phyloP scores from a whole-genome alignment of 2,113 vertebrate species.

The Helogale parvula region DNA sequence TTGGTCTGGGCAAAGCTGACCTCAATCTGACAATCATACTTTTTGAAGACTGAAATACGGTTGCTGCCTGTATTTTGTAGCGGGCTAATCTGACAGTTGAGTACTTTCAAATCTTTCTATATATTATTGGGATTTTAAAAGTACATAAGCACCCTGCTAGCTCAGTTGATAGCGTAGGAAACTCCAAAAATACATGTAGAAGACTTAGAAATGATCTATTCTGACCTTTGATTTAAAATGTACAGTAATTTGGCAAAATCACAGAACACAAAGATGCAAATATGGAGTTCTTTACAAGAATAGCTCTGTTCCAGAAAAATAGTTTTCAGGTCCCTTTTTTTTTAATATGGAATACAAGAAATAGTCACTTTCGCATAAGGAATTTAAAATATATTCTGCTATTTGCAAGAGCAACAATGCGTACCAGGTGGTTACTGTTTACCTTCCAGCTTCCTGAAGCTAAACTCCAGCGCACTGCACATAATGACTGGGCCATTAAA shows the following conservation, averaged over 20 bases:
- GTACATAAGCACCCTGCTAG: background rate
- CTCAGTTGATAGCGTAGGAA: background rate
- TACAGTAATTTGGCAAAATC: background rate
- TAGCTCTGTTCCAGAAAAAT: background rate
- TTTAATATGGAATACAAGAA: background rate
- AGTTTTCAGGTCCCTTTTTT: background rate
- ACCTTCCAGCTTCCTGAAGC: background rate
- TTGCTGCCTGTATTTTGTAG: background rate
- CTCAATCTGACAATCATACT: background rate
- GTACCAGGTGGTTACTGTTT: background rate
- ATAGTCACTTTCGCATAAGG: background rate
- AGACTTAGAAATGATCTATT: background rate
- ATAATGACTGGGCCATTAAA: no score
- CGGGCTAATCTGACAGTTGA: background rate
- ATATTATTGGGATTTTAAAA: background rate
- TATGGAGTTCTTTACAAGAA: background rate
- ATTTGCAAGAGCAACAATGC: background rate
- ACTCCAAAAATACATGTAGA: background rate
- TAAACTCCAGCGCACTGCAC: background rate
- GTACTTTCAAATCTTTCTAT: background rate
- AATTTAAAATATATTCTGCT: background rate
- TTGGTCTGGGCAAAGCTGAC: background rate
- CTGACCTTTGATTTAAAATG: background rate
- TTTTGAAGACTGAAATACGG: constrained; percentile 4
- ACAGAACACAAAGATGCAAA: background rate